phyloP scores from a whole-genome alignment of 2,113 vertebrate species.

The Brachyistius frenatus region DNA sequence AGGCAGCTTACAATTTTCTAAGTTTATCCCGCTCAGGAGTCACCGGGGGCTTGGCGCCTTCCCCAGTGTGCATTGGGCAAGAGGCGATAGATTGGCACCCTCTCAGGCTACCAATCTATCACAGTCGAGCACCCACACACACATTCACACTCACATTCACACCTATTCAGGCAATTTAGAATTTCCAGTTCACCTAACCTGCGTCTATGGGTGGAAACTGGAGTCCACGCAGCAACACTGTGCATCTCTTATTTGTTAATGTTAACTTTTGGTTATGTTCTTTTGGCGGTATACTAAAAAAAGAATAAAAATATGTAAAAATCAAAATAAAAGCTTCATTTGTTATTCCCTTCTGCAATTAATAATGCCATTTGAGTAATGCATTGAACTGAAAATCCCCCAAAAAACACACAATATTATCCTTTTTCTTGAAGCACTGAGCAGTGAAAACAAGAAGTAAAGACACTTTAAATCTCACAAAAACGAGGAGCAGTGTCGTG shows the following conservation, averaged over 20 bases:
- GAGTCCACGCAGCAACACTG: not conserved
- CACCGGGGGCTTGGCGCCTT: constrained; percentile 16
- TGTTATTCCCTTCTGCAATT: not conserved
- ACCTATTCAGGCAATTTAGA: constrained; percentile 44
- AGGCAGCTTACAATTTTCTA: not conserved
- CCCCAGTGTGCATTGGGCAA: constrained; percentile 48
- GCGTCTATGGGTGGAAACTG: constrained; percentile 17
- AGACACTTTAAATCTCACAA: constrained; percentile 33
- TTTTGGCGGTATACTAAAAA: not conserved
- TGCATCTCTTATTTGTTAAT: not conserved
- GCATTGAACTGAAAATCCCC: not conserved
- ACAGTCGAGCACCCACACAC: constrained; percentile 30
- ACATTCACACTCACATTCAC: constrained; percentile 53
- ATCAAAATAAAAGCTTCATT: not conserved
- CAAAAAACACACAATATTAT: constrained; percentile 5
- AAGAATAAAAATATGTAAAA: not conserved
- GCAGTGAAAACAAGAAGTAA: constrained; percentile 17
- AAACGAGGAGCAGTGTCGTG: constrained; percentile 25
- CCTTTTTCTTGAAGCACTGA: constrained; percentile 23
- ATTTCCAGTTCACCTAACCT: constrained; percentile 51
- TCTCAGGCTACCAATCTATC: constrained; percentile 44
- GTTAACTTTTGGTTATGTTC: not conserved
- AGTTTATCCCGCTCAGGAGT: constrained; percentile 2
- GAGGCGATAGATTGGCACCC: constrained; percentile 24
- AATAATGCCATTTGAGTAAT: constrained; percentile 7